Conservation (phyloP, 2,113 vertebrate species). For the Mastomys natalensis region DNA sequence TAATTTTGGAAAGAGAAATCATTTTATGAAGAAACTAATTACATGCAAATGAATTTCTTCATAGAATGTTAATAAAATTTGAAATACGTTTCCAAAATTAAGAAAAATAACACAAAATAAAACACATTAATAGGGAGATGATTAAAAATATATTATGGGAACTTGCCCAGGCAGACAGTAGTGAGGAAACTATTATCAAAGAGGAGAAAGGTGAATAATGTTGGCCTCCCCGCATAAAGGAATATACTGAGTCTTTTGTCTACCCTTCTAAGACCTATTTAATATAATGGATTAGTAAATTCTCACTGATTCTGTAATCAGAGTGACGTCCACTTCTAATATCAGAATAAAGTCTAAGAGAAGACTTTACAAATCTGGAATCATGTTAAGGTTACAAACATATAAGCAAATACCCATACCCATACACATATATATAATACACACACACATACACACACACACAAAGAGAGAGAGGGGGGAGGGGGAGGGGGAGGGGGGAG, state of each 20-base stretch:
- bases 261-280: not conserved
- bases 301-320: not conserved
- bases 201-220: not conserved
- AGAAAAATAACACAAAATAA: slow-evolving; percentile 70
- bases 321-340: not conserved
- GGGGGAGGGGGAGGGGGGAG: too few species aligned
- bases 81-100: slow-evolving; percentile 75
- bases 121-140: slow-evolving; percentile 51
- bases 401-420: not conserved
- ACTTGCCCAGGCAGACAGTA: not conserved
- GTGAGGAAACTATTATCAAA: not conserved
- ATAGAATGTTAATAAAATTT: slow-evolving; percentile 80
- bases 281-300: not conserved
- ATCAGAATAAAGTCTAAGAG: not conserved
- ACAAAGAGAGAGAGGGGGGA: too few species aligned
- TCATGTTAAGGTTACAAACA: not conserved
- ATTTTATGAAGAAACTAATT: slow-evolving; percentile 82
- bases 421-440: not conserved
- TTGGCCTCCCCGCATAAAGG: not conserved
- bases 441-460: not conserved
- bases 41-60: slow-evolving; percentile 82
- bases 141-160: slow-evolving; percentile 47
- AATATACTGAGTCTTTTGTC: not conserved
- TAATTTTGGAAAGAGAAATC: slow-evolving; percentile 84
- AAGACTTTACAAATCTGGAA: not conserved